Percentiles rank a stretch among this genome's conserved stretches.
These are phyloP conservation scores for Crossocerus cetratus DNA, from an alignment of 2,888 invertebrate species.

Conservation along the genomic window DNA sequence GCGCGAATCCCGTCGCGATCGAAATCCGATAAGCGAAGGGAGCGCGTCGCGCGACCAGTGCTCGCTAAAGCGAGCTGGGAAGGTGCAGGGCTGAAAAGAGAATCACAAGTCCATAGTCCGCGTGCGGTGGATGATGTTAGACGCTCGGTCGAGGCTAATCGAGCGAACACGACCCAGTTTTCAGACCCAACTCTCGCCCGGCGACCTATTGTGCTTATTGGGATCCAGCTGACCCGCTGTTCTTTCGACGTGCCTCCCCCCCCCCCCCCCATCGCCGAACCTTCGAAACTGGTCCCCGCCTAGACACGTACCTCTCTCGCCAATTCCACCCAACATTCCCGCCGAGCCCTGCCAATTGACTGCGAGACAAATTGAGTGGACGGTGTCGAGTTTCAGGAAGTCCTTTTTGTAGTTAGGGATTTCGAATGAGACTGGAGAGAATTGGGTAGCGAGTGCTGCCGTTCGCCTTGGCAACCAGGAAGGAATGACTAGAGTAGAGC, in stretches of 20 bases:
- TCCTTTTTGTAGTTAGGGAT: too few relatives aligned
- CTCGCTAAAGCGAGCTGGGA: too few relatives aligned
- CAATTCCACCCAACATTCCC: not conserved
- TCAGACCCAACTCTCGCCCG: constrained; percentile 37
- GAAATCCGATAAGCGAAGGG: not conserved
- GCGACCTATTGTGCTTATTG: too few relatives aligned
- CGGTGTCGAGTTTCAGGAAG: too few relatives aligned
- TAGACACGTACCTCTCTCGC: too few relatives aligned
- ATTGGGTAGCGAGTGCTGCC: too few relatives aligned
- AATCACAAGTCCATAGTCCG: constrained; percentile 7
- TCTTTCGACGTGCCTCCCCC: constrained; percentile 23
- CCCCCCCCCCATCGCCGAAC: not conserved
- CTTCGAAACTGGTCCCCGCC: too few relatives aligned
- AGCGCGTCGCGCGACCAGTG: too few relatives aligned
- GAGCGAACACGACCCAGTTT: constrained; percentile 58
- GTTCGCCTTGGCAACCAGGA: too few relatives aligned
- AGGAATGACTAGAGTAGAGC: too few relatives aligned
- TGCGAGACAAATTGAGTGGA: too few relatives aligned
- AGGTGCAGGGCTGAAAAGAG: constrained; percentile 2
- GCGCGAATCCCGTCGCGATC: constrained; percentile 7
- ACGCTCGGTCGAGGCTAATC: constrained; percentile 12
- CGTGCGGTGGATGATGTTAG: constrained; percentile 9
- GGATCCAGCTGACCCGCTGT: constrained; percentile 1
- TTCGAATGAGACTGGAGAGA: too few relatives aligned
- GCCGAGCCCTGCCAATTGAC: not conserved